Conservation (phyloP, 2,113 vertebrate species). For the Ophiodon elongatus region DNA sequence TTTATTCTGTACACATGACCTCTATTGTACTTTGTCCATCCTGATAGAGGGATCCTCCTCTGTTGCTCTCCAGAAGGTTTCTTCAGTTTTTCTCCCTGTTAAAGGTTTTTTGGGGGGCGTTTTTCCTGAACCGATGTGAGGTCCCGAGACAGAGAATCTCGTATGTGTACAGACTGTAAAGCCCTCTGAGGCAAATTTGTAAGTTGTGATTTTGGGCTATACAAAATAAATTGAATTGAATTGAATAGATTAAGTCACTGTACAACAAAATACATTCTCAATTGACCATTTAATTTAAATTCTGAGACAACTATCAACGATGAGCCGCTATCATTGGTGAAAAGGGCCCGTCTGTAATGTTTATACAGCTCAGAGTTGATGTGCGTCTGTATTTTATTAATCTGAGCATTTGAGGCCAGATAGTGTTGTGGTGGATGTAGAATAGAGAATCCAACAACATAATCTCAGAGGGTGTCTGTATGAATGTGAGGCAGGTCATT, state of each 20-base stretch:
- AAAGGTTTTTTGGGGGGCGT: too few relatives aligned
- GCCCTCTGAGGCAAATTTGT: too few relatives aligned
- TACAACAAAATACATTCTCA: background rate
- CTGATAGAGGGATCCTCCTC: too few relatives aligned
- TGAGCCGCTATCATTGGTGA: background rate
- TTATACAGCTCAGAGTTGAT: background rate
- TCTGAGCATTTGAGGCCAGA: slow-evolving; percentile 2
- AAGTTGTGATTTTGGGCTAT: too few relatives aligned
- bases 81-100: too few relatives aligned
- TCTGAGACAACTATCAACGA: background rate
- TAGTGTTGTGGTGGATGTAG: background rate
- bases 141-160: too few relatives aligned
- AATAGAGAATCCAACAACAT: background rate
- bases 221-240: too few relatives aligned
- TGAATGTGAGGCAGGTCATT: background rate
- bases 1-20: too few relatives aligned
- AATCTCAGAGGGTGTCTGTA: background rate
- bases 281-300: background rate
- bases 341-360: background rate
- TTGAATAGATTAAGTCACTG: background rate
- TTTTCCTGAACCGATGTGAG: too few relatives aligned
- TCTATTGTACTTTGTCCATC: too few relatives aligned
- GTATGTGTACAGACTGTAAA: too few relatives aligned
- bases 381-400: background rate
- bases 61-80: too few relatives aligned